These are phyloP conservation scores for Philonicus albiceps DNA, from an alignment of 2,888 invertebrate genomes.

Conservation along the genomic window DNA sequence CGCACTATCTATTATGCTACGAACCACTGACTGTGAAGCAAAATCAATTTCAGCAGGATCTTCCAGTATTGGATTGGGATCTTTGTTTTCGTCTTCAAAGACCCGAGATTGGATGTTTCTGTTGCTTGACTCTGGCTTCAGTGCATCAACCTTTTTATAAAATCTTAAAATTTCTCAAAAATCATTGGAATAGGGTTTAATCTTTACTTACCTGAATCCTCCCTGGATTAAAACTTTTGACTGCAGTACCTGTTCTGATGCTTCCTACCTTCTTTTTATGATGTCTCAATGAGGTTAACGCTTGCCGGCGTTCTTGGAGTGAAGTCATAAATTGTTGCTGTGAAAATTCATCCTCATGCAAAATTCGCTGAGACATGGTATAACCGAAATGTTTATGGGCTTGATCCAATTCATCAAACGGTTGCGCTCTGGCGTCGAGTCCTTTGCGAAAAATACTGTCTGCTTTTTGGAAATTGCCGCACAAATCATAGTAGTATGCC, in stretches of 20 bases:
- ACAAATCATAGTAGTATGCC: slow-evolving; percentile 86
- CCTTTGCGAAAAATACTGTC: slow-evolving; percentile 83
- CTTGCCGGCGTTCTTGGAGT: slow-evolving; percentile 76
- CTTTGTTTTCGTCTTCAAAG: slow-evolving; percentile 57
- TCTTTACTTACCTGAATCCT: slow-evolving; percentile 54
- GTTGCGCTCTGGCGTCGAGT: slow-evolving; percentile 78
- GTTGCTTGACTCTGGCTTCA: slow-evolving; percentile 53
- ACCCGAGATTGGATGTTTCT: slow-evolving; percentile 68
- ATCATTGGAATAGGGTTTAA: not conserved
- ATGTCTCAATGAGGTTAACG: slow-evolving; percentile 77
- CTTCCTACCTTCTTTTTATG: slow-evolving; percentile 70
- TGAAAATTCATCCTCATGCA: slow-evolving; percentile 67
- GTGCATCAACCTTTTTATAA: slow-evolving; percentile 5
- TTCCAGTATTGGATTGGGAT: slow-evolving; percentile 54
- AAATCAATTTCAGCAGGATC: not conserved
- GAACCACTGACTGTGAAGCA: slow-evolving; percentile 53
- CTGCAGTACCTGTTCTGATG: slow-evolving; percentile 64
- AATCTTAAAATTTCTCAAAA: not conserved
- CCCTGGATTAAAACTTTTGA: slow-evolving; percentile 57
- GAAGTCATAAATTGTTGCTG: slow-evolving; percentile 68
- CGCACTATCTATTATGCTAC: slow-evolving; percentile 68
- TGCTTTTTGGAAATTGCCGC: slow-evolving; percentile 82
- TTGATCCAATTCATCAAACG: slow-evolving; percentile 76
- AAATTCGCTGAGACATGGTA: slow-evolving; percentile 57
- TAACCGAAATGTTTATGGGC: slow-evolving; percentile 73